These are phyloP conservation scores for Apostichopus parvimensis DNA, from an alignment of 35 echinoderm and acorn worm species.

Conservation along the genomic window DNA sequence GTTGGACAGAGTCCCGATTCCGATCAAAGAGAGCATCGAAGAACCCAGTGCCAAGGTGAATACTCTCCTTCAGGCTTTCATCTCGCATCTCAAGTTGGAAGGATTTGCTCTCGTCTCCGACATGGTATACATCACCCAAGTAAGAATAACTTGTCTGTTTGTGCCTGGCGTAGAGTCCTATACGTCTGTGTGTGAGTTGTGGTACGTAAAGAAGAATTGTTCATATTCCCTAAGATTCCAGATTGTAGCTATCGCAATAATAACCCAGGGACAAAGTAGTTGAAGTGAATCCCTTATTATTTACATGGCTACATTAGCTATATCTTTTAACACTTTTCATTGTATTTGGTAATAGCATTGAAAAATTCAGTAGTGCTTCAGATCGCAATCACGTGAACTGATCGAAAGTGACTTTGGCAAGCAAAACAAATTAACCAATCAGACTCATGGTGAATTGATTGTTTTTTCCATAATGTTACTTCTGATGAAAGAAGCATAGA, in stretches of 20 bases:
- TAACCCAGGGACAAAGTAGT: too few species aligned
- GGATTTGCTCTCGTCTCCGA: slow-evolving; percentile 98
- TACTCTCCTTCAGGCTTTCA: slow-evolving; percentile 90
- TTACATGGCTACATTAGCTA: too few species aligned
- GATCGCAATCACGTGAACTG: not conserved
- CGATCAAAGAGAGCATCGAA: slow-evolving; percentile 98
- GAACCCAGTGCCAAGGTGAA: slow-evolving; percentile 99
- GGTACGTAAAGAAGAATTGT: too few species aligned
- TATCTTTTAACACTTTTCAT: too few species aligned
- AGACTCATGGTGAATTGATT: not conserved
- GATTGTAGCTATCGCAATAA: too few species aligned
- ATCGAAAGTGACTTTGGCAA: not conserved
- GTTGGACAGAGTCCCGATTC: slow-evolving; percentile 93
- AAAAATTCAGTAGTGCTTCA: too few species aligned
- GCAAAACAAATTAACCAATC: not conserved
- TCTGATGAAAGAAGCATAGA: not conserved
- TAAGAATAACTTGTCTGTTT: slow-evolving; percentile 26
- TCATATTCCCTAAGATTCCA: too few species aligned
- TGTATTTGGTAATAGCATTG: too few species aligned
- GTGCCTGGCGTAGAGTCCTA: too few species aligned
- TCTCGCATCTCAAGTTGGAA: slow-evolving; percentile 94
- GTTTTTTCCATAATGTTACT: not conserved
- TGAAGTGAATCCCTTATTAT: too few species aligned
- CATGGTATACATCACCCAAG: slow-evolving; percentile 99
- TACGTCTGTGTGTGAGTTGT: too few species aligned